A percentile compares a stretch with the other conserved stretches of the same genome.
phyloP scores from a whole-genome alignment of 37 sponge, comb jelly and placozoan genomes.

The Halisarca cf. caerulea region DNA sequence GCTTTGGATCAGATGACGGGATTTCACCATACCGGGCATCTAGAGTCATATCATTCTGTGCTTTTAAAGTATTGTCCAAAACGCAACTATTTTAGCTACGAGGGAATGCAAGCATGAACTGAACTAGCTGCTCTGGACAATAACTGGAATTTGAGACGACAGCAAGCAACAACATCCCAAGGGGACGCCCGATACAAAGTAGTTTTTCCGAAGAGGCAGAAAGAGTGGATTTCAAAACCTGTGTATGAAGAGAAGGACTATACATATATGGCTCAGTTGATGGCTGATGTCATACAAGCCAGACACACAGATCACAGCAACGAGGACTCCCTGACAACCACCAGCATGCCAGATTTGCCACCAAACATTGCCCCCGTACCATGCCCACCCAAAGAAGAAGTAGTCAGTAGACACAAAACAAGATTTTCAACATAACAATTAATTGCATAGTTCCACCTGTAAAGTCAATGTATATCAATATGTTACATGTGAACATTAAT shows the following conservation, averaged over 20 bases:
- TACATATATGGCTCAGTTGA: not conserved
- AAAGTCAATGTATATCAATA: not conserved
- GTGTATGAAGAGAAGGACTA: not conserved
- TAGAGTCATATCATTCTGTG: conserved; percentile 25
- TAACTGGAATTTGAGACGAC: conserved; percentile 15
- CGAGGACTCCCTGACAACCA: not conserved
- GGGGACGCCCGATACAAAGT: conserved; percentile 6
- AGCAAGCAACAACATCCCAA: not conserved
- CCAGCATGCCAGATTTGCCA: not conserved
- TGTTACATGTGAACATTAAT: not conserved
- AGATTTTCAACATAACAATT: not conserved
- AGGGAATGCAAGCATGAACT: conserved; percentile 28
- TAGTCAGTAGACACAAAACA: not conserved
- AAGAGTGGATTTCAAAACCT: not conserved
- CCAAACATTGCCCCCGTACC: not conserved
- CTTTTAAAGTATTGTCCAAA: conserved; percentile 11
- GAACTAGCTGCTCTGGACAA: conserved; percentile 29
- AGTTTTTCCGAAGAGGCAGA: not conserved
- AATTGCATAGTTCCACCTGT: not conserved
- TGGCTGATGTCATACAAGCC: not conserved
- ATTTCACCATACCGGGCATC: conserved; percentile 5
- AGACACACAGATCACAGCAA: not conserved
- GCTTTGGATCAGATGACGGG: not conserved
- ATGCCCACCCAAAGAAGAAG: not conserved
- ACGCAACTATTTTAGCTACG: conserved; percentile 8